phyloP scores from a whole-genome alignment of 2,797 vertebrate genomes.

The Oryzias dopingdopingensis region DNA sequence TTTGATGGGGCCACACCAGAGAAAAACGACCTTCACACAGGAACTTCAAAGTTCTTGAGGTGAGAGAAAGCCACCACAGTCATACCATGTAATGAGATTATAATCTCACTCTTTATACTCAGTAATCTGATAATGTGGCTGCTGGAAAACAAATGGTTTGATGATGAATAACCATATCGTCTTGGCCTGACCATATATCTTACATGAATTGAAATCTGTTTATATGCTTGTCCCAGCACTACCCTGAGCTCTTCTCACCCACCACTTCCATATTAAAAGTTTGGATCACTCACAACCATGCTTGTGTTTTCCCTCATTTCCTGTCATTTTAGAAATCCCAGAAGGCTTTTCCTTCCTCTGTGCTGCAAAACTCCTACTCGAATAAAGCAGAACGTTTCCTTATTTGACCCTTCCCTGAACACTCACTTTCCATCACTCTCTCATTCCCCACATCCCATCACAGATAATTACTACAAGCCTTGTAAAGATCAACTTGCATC shows the following conservation, averaged over 20 bases:
- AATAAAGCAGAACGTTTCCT: constrained; percentile 23
- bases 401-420: constrained; percentile 46
- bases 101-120: constrained; percentile 15
- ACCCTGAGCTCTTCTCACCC: not conserved
- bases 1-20: constrained; percentile 11
- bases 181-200: constrained; percentile 10
- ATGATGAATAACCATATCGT: constrained; percentile 1
- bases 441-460: constrained; percentile 31
- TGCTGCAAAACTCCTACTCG: constrained; percentile 4
- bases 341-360: constrained; percentile 7
- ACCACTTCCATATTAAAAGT: not conserved
- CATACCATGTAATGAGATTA: constrained; percentile 15
- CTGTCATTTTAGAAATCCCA: constrained; percentile 6
- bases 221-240: not conserved
- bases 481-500: constrained; percentile 73
- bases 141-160: too few species aligned
- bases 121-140: constrained; percentile 2
- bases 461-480: constrained; percentile 74
- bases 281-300: constrained; percentile 1
- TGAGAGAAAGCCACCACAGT: constrained; percentile 14
- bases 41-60: constrained; percentile 13
- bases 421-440: constrained; percentile 44
- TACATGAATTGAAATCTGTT: not conserved
- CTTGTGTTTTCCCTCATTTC: constrained; percentile 5
- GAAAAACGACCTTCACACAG: constrained; percentile 15